These are phyloP conservation scores for Drosophila lini DNA, from an alignment of 1,140 invertebrate species.

Conservation along the genomic window DNA sequence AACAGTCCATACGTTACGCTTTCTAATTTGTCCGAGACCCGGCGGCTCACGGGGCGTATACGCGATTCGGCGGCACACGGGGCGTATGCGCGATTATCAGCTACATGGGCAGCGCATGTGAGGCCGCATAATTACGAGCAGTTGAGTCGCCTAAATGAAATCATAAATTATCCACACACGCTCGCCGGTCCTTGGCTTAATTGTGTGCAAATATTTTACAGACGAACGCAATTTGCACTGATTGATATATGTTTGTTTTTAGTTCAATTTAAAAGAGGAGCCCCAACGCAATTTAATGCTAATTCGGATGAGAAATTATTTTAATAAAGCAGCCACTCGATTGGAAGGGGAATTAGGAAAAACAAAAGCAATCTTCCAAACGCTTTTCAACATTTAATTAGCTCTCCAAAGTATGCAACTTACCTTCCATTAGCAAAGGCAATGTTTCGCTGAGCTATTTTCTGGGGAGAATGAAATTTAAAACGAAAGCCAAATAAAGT, in stretches of 20 bases:
- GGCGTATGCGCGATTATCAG: constrained; percentile 72
- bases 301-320: not conserved
- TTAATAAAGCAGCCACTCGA: not conserved
- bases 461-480: constrained; percentile 1
- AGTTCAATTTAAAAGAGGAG: not conserved
- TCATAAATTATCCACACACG: constrained; percentile 73
- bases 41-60: constrained; percentile 48
- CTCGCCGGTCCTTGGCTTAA: constrained; percentile 58
- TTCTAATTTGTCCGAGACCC: constrained; percentile 24
- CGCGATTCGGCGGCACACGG: constrained; percentile 16
- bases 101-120: constrained; percentile 41
- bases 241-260: constrained; percentile 52
- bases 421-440: constrained; percentile 17
- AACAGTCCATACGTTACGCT: constrained; percentile 23
- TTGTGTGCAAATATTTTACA: constrained; percentile 73
- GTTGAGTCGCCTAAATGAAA: constrained; percentile 77
- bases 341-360: not conserved
- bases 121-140: constrained; percentile 71
- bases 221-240: constrained; percentile 44
- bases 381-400: constrained; percentile 1
- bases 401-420: constrained; percentile 21
- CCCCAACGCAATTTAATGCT: not conserved
- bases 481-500: constrained; percentile 61
- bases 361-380: not conserved
- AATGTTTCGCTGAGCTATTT: constrained; percentile 17